Evolutionary conservation across 2,113 vertebrate genomes (phyloP).

Genomic region (Ahaetulla prasina): DNA sequence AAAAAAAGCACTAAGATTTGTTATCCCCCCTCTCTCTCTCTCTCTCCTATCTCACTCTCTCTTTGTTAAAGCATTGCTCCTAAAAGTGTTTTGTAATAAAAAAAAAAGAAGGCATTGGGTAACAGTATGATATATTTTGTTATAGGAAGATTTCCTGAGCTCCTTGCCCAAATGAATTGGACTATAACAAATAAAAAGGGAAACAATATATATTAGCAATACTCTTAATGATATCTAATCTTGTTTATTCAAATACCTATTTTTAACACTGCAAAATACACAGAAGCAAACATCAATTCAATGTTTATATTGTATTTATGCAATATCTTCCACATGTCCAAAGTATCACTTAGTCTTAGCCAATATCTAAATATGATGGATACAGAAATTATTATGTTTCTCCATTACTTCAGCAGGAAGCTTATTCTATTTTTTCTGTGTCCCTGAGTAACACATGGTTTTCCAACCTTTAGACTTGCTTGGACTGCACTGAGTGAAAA

Average conservation of each 20-base stretch:
- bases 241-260: neutral
- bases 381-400: no score
- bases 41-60: no score
- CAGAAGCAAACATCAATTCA: neutral
- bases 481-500: neutral
- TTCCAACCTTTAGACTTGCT: neutral
- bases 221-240: neutral
- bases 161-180: neutral
- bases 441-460: neutral
- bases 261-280: neutral
- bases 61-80: neutral
- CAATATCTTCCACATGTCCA: neutral
- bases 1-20: neutral
- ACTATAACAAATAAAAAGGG: neutral
- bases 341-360: neutral
- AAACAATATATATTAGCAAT: neutral
- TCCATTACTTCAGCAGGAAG: neutral
- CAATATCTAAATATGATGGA: neutral
- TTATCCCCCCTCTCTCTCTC: no score
- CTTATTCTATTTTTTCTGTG: neutral
- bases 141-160: neutral
- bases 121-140: neutral
- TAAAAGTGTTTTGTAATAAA: neutral
- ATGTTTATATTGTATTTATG: neutral
- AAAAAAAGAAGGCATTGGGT: neutral